Evolutionary conservation across 1,140 invertebrate species (phyloP).

Genomic region (Berghia stephanieae): DNA sequence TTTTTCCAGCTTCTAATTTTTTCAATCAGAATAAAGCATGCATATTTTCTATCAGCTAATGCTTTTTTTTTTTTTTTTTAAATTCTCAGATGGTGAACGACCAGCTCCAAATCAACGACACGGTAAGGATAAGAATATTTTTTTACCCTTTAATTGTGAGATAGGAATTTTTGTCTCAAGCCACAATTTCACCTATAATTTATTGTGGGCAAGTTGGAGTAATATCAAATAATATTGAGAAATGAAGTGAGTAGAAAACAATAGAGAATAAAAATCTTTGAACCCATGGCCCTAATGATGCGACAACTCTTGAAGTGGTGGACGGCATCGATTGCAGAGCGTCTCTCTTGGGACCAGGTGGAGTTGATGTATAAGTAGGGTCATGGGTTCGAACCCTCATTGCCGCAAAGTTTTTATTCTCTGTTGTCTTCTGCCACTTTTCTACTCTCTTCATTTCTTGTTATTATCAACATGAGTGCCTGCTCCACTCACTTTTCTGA

Average conservation of each 20-base stretch:
- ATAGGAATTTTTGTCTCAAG: neutral
- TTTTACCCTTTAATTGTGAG: neutral
- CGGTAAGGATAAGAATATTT: constrained; percentile 49
- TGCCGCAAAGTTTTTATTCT: no score
- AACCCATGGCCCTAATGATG: no score
- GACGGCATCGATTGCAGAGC: neutral
- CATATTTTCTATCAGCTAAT: neutral
- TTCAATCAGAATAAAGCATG: neutral
- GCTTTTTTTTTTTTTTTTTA: neutral
- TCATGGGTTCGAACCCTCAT: no score
- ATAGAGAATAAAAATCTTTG: no score
- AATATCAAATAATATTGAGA: neutral
- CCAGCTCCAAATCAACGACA: constrained; percentile 62
- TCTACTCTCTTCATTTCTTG: no score
- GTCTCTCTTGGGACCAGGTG: neutral
- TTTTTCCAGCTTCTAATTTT: neutral
- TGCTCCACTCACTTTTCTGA: no score
- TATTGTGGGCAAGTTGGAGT: neutral
- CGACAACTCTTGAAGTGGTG: no score
- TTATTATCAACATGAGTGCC: no score
- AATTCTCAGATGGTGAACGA: constrained; percentile 61
- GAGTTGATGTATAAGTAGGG: neutral
- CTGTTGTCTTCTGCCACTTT: no score
- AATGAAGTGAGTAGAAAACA: no score
- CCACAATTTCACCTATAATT: neutral